A percentile compares a stretch with the other conserved stretches of the same genome.
phyloP scores from a whole-genome alignment of 2,797 vertebrate genomes.

The Pagetopsis macropterus region DNA sequence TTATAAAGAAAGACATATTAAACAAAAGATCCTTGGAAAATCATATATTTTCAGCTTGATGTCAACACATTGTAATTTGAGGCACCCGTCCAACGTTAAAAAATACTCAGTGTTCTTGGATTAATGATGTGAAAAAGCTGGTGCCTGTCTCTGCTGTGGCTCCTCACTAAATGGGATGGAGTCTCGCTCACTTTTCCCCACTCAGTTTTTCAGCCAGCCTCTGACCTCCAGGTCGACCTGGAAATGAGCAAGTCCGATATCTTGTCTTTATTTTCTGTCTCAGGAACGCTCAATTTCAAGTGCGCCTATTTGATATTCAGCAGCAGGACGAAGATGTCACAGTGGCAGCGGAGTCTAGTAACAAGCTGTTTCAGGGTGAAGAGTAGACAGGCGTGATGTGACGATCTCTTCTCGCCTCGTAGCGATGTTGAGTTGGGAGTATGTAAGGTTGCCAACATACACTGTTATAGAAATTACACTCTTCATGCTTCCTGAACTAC shows the following conservation, averaged over 20 bases:
- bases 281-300: conserved; percentile 48
- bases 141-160: not conserved
- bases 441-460: conserved; percentile 29
- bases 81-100: too few relatives aligned
- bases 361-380: conserved; percentile 66
- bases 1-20: too few relatives aligned
- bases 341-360: conserved; percentile 62
- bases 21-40: too few relatives aligned
- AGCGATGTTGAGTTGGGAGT: conserved; percentile 27
- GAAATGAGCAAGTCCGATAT: conserved; percentile 36
- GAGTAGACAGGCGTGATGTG: conserved; percentile 55
- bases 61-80: not conserved
- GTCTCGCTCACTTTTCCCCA: not conserved
- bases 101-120: not conserved
- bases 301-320: conserved; percentile 66
- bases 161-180: not conserved
- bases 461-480: conserved; percentile 43
- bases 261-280: conserved; percentile 55
- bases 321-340: conserved; percentile 63
- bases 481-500: conserved; percentile 30
- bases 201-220: conserved; percentile 20
- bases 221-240: conserved; percentile 23
- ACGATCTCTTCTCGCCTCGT: conserved; percentile 33
- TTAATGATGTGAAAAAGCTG: not conserved
- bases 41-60: not conserved